Evolutionary conservation across 2,797 vertebrate genomes (phyloP).

Genomic region (Amphiprion clarkii): DNA sequence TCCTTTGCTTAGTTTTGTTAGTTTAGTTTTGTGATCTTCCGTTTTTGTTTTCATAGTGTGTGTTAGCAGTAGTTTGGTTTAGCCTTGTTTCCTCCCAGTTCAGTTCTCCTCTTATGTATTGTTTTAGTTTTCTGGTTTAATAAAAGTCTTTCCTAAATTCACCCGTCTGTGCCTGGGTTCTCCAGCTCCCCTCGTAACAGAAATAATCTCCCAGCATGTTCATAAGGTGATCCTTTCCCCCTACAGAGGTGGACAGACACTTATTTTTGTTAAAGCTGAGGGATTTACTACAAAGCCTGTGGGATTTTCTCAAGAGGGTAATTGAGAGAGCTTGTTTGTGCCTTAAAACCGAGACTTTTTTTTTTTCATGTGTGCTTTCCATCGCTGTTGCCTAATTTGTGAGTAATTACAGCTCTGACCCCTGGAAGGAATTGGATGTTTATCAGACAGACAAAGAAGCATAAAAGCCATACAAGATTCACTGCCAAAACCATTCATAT

Average conservation of each 20-base stretch:
- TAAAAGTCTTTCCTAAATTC: too few species aligned
- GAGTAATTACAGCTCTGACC: constrained; percentile 56
- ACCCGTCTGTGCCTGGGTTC: too few species aligned
- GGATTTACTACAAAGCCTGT: constrained; percentile 67
- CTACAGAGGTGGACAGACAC: constrained; percentile 51
- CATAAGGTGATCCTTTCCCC: constrained; percentile 42
- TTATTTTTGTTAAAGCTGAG: constrained; percentile 59
- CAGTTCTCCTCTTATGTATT: too few species aligned
- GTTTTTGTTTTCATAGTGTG: too few species aligned
- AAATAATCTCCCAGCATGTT: constrained; percentile 60
- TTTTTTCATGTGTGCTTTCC: constrained; percentile 41
- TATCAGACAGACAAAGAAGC: constrained; percentile 23
- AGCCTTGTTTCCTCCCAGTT: too few species aligned
- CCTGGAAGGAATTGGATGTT: constrained; percentile 44
- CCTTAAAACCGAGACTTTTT: constrained; percentile 47
- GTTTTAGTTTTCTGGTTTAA: too few species aligned
- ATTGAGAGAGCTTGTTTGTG: constrained; percentile 67
- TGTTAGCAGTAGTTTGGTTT: too few species aligned
- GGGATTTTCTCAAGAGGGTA: constrained; percentile 66
- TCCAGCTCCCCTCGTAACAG: too few species aligned
- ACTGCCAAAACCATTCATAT: constrained; percentile 5
- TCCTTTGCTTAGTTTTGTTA: too few species aligned
- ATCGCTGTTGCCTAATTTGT: constrained; percentile 53
- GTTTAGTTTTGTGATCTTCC: too few species aligned
- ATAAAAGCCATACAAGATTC: constrained; percentile 7